phyloP scores from a whole-genome alignment of 2,113 vertebrate genomes.

The Peromyscus leucopus region DNA sequence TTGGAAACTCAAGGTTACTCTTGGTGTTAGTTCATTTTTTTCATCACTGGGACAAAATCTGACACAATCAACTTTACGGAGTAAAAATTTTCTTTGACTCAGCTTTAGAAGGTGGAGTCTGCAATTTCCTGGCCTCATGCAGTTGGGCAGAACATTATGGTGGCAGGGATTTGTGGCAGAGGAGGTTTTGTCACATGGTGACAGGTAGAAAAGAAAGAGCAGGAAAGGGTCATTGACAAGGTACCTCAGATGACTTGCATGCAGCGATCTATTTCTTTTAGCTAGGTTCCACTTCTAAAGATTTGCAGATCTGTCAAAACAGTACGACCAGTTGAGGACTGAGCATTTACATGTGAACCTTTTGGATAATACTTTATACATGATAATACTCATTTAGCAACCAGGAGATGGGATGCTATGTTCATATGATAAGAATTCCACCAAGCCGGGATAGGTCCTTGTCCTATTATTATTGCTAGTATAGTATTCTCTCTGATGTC shows the following conservation, averaged over 20 bases:
- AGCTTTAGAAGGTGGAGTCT: background rate
- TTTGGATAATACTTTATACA: background rate
- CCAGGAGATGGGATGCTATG: background rate
- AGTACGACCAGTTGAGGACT: background rate
- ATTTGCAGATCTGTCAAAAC: background rate
- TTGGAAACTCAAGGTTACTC: background rate
- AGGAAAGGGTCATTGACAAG: background rate
- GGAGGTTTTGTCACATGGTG: too few relatives aligned
- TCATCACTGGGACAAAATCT: background rate
- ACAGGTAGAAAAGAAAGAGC: background rate
- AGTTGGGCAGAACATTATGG: background rate
- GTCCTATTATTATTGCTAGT: background rate
- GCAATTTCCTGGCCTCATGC: background rate
- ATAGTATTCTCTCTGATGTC: background rate
- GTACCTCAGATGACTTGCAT: too few relatives aligned
- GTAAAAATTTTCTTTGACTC: background rate
- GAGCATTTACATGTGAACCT: background rate
- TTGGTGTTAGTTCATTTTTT: background rate
- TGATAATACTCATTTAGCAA: background rate
- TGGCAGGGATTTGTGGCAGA: background rate
- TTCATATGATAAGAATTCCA: background rate
- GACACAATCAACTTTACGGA: background rate
- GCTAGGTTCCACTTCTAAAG: background rate
- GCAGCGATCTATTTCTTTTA: background rate
- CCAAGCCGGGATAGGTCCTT: background rate